Evolutionary conservation across 2,797 vertebrate species (phyloP).

Genomic region (Sparus aurata): DNA sequence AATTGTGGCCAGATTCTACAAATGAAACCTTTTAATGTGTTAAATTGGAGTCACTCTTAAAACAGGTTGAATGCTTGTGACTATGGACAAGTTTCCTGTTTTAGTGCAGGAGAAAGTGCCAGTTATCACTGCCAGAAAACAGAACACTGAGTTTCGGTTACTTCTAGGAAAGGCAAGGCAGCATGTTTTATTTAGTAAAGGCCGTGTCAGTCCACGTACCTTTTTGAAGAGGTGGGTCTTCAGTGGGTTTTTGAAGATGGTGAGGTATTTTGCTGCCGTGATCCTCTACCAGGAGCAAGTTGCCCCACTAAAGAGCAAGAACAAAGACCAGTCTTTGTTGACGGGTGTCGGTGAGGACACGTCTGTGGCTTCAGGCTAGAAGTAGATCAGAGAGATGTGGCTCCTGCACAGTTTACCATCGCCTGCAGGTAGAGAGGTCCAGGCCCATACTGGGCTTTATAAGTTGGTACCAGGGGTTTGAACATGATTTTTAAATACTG

Average conservation of each 20-base stretch:
- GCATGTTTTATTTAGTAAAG: constrained; percentile 36
- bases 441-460: constrained; percentile 40
- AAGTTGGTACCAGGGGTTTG: constrained; percentile 25
- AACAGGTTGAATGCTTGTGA: not conserved
- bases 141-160: constrained; percentile 5
- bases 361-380: constrained; percentile 61
- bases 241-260: constrained; percentile 33
- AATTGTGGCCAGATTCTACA: too few species aligned
- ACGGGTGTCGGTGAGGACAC: constrained; percentile 43
- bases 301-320: constrained; percentile 39
- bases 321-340: constrained; percentile 28
- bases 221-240: constrained; percentile 26
- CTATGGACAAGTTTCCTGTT: not conserved
- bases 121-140: not conserved
- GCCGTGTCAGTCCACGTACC: constrained; percentile 3
- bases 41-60: too few species aligned
- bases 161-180: not conserved
- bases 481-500: constrained; percentile 39
- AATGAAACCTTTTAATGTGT: too few species aligned
- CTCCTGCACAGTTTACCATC: constrained; percentile 58
- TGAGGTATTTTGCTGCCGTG: constrained; percentile 21
- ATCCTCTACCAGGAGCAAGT: constrained; percentile 42
- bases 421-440: constrained; percentile 58
- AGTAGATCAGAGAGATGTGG: constrained; percentile 60
- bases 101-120: not conserved